A percentile compares a stretch with the other conserved stretches of the same genome.
phyloP scores from a whole-genome alignment of 2,797 vertebrate species.

The Spizella passerina region DNA sequence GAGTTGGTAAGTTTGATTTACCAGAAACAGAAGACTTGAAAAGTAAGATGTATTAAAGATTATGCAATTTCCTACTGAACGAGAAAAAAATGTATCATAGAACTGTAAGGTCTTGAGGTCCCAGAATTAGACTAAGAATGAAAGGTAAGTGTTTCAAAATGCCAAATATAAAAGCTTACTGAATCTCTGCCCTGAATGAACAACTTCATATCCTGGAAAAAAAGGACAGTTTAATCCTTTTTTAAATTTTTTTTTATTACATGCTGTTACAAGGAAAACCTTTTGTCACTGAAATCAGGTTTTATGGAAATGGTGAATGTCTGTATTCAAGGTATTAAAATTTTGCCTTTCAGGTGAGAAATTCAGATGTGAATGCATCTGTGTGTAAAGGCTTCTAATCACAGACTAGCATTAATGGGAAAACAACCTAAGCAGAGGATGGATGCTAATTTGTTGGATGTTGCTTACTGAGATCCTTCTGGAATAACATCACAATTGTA shows the following conservation, averaged over 20 bases:
- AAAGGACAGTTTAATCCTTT: neutral
- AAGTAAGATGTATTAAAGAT: neutral
- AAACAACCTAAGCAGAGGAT: neutral
- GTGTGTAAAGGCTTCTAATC: neutral
- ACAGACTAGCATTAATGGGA: neutral
- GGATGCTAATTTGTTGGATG: neutral
- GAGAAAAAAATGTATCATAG: neutral
- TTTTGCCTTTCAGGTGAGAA: neutral
- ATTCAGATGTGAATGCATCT: neutral
- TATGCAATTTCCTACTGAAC: neutral
- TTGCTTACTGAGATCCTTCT: neutral
- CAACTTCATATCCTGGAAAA: neutral
- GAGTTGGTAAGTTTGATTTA: neutral
- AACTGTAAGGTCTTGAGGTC: neutral
- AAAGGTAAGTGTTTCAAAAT: neutral
- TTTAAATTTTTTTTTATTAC: neutral
- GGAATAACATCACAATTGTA: neutral
- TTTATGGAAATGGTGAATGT: neutral
- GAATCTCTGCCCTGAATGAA: neutral
- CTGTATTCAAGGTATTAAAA: neutral
- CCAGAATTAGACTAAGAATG: neutral
- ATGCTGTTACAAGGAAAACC: neutral
- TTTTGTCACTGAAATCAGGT: neutral
- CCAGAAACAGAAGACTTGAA: neutral
- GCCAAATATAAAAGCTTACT: neutral